Percentiles rank a stretch among this genome's conserved stretches.
These are phyloP conservation scores for Thereuonema tuberculata DNA, from an alignment of 1,140 invertebrate species.

Conservation along the genomic window DNA sequence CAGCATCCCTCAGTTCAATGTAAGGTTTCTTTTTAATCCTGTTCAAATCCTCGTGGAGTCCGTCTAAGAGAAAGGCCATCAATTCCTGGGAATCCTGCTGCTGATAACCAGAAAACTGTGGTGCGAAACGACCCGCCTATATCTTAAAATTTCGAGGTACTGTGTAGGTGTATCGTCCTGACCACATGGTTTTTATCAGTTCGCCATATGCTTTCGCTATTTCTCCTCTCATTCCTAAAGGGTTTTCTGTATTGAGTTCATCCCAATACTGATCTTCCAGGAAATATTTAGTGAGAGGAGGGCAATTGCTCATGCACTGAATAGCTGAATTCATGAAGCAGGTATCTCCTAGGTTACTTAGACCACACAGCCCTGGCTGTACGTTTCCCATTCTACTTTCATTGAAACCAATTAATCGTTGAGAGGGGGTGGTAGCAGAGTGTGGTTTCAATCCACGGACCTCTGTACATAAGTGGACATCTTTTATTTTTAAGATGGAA, in stretches of 20 bases:
- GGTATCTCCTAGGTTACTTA: no score
- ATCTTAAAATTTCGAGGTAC: slow-evolving; percentile 43
- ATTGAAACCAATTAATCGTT: no score
- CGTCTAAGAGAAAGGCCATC: slow-evolving; percentile 48
- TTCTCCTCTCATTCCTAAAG: slow-evolving; percentile 46
- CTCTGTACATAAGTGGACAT: no score
- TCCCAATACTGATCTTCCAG: slow-evolving; percentile 34
- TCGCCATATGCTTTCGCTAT: slow-evolving; percentile 45
- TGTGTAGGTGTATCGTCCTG: slow-evolving; percentile 34
- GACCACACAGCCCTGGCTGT: no score
- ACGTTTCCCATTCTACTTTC: no score
- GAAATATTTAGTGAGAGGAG: slow-evolving; percentile 39
- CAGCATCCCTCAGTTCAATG: slow-evolving; percentile 41
- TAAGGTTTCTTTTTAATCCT: slow-evolving; percentile 48
- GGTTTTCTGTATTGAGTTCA: slow-evolving; percentile 47
- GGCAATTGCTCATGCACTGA: slow-evolving; percentile 40
- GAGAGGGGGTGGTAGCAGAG: no score
- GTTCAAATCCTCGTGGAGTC: slow-evolving; percentile 50
- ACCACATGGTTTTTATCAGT: slow-evolving; percentile 46
- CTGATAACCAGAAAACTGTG: slow-evolving; percentile 44
- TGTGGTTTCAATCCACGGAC: no score
- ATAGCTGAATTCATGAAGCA: no score
- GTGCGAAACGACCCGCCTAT: slow-evolving; percentile 43
- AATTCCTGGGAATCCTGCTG: slow-evolving; percentile 48
- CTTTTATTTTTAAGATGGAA: no score